Conservation (phyloP, 2,888 invertebrate genomes). For the Diaprepes abbreviatus region DNA sequence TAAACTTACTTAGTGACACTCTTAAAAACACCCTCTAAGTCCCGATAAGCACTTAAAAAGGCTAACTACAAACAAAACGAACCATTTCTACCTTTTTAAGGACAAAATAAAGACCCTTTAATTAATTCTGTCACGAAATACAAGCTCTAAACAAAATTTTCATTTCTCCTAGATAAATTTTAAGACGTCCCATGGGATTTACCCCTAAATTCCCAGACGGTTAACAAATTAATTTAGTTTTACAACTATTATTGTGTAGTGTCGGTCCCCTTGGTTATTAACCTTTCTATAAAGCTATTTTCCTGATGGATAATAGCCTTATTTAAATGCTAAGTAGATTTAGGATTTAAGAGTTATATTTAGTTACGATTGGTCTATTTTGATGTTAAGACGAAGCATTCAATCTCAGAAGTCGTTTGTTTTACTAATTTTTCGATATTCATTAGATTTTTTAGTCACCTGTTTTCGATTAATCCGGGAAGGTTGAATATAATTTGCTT, state of each 20-base stretch:
- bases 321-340: constrained; percentile 15
- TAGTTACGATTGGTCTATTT: no score
- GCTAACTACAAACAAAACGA: no score
- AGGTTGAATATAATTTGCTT: no score
- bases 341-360: not conserved
- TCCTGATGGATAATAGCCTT: constrained; percentile 6
- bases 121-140: constrained; percentile 9
- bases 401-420: no score
- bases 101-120: not conserved
- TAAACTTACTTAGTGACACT: no score
- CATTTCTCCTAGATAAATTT: constrained; percentile 21
- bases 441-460: no score
- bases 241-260: constrained; percentile 19
- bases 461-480: no score
- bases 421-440: no score
- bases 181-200: constrained; percentile 14
- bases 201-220: constrained; percentile 17
- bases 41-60: no score
- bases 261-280: constrained; percentile 11
- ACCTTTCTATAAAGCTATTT: constrained; percentile 18
- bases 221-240: constrained; percentile 29
- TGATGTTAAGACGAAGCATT: no score
- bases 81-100: not conserved
- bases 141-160: constrained; percentile 14
- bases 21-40: no score